phyloP scores from a whole-genome alignment of 2,888 invertebrate genomes.

The Gymnosoma rotundatum region DNA sequence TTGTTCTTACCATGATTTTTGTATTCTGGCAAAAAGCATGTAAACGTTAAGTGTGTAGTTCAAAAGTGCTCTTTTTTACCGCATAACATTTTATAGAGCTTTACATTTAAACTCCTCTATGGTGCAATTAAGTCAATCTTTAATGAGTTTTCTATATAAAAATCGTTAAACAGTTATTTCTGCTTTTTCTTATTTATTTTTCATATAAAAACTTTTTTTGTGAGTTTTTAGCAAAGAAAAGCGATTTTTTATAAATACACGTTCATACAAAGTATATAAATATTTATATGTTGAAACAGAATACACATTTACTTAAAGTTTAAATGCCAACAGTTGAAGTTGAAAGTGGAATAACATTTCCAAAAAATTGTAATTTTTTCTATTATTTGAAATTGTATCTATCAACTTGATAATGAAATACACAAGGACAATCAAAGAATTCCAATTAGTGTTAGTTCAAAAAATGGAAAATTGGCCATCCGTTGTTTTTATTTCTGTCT shows the following conservation, averaged over 20 bases:
- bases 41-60: constrained; percentile 16
- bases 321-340: not conserved
- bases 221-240: constrained; percentile 11
- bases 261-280: constrained; percentile 23
- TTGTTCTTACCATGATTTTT: constrained; percentile 39
- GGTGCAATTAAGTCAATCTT: constrained; percentile 73
- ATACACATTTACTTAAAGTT: constrained; percentile 39
- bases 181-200: constrained; percentile 24
- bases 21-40: constrained; percentile 3
- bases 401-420: too few species aligned
- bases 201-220: not conserved
- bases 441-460: not conserved
- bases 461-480: too few species aligned
- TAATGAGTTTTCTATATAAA: constrained; percentile 72
- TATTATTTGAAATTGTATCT: too few species aligned
- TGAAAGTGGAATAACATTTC: not conserved
- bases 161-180: constrained; percentile 36
- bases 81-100: constrained; percentile 60
- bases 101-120: constrained; percentile 62
- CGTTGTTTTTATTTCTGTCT: too few species aligned
- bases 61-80: constrained; percentile 45
- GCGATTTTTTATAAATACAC: constrained; percentile 10
- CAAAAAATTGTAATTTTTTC: not conserved
- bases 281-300: constrained; percentile 57
- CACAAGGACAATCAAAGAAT: too few species aligned